Evolutionary conservation across 1,140 invertebrate species (phyloP), one percentile per base, ranked within the genome.

Genomic region (Chrysomallon squamiferum): DNA sequence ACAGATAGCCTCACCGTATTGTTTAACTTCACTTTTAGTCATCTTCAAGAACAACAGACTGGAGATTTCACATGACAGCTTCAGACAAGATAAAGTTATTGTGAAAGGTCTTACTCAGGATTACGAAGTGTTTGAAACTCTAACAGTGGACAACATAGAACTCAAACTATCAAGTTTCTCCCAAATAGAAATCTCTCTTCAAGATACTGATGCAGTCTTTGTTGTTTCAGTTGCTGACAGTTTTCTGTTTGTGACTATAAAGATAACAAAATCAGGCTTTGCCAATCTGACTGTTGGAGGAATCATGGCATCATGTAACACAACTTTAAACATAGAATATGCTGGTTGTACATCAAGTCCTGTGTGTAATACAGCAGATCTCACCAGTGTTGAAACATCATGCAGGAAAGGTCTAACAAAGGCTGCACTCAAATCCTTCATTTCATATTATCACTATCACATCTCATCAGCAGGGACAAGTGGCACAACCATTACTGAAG

Each of bases 261-360:
- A 30, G 25, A 38, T 54, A 1, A 13, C 20, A 35, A 65, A 50
- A 52, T 32, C 29, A 4, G 54, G 45, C 20, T 73, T 60, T 61
- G 52, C 56, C 15, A 43, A 41, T 3, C 50, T 25, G 2, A 33
- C 22, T 32, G 38, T 65, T 1, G 47, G 41, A 4, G 72, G 72
- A 60, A 22, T 74, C 25, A 22, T 74, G 35, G 52, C 69, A 45
- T 71, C 67, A 5, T 74, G 72, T 43, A 63, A 74, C 52, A 74
- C 72, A 5, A 54, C 47, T 22, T 43, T 56, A n/a, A 49, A 38
- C 13, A 65, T 74, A 20, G 35, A 52, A 38, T 56, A 61, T 25
- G 20, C 35, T 27, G 43, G 35, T 20, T 68, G 65, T 22, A 35
- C 57, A 11, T 52, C 66, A 13, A 29, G 54, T 25, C 43, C 61